Evolutionary conservation across 92 coral and sea anemone genomes (phyloP), one percentile per base, ranked within the genome.

Genomic region (Porites cylindrica): DNA sequence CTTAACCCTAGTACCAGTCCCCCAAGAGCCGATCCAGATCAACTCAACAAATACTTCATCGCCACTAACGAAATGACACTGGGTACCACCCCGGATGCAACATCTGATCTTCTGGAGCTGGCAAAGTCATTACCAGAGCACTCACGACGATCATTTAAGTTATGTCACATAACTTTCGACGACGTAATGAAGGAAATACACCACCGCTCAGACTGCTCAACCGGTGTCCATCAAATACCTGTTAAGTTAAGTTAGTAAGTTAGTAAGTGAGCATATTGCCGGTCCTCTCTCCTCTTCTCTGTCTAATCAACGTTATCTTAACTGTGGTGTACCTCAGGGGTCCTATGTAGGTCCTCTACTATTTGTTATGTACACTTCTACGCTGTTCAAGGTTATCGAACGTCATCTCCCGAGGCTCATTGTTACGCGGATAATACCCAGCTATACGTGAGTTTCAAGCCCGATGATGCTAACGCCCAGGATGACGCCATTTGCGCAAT

Each of bases 1-100:
- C 91, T 93, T 68, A 19, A 93, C 54, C 93, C 96, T 52, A 83
- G 75, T 75, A 86, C 87, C 26, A 73, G 68, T 81, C 89, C 86
- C 17, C 81, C 81, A 72, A 56, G 84, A 24, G 73, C 76, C 14
- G 78, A 74, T 71, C 88, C 82, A 82, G 84, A 88, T 82, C 29
- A 53, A 38, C 82, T 12, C 1, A 77, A 56, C 19, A 16, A 5
- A 13, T 26, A 20, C 32, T 61, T 24, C 7, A 7, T 23, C 7
- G 12, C 9, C 4, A 79, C 83, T 1, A 59, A 47, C 7, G 64
- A 80, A 10, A 66, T 59, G 29, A 77, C 58, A 17, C 23, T 86
- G 0, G 90, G 85, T 7, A 50, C 58, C 4, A 56, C 32, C 7
- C 64, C 80, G 10, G 85, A 79, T 71, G n/a, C 70, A 13, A 62